Percentiles rank a stretch among this genome's conserved stretches.
These are phyloP conservation scores for Mellilla xanthometata DNA, from an alignment of 2,888 invertebrate genomes.

Conservation along the genomic window DNA sequence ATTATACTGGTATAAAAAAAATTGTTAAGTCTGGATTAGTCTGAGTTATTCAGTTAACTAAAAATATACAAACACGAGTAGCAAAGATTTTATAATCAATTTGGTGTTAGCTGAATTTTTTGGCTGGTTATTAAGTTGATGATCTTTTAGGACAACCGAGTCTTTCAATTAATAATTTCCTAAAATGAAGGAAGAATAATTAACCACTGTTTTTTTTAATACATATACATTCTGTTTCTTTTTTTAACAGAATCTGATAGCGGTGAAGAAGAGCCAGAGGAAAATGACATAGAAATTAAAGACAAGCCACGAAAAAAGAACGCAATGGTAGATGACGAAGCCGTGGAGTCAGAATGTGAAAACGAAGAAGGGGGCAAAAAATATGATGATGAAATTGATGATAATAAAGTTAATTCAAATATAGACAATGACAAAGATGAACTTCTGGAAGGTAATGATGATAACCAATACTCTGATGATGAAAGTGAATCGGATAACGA, in stretches of 20 bases:
- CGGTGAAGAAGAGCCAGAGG: constrained; percentile 65
- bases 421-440: constrained; percentile 44
- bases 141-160: no score
- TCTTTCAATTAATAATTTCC: no score
- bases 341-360: constrained; percentile 73
- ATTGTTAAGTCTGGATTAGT: no score
- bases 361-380: constrained; percentile 37
- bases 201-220: neutral
- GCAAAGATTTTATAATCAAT: no score
- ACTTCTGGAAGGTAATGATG: constrained; percentile 42
- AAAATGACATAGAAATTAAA: constrained; percentile 56
- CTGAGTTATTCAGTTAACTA: no score
- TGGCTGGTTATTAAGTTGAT: no score
- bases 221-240: no score
- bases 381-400: constrained; percentile 28
- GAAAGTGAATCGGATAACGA: constrained; percentile 43
- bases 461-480: constrained; percentile 29
- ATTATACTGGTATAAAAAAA: no score
- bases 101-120: no score
- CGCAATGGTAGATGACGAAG: constrained; percentile 73
- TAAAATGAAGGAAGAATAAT: no score
- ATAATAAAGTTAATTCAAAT: constrained; percentile 44
- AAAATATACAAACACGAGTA: no score
- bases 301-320: constrained; percentile 67
- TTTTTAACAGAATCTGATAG: constrained; percentile 39